Evolutionary conservation across 2,797 vertebrate genomes (phyloP), one percentile per base, ranked within the genome.

Genomic region (Anomalospiza imberbis): DNA sequence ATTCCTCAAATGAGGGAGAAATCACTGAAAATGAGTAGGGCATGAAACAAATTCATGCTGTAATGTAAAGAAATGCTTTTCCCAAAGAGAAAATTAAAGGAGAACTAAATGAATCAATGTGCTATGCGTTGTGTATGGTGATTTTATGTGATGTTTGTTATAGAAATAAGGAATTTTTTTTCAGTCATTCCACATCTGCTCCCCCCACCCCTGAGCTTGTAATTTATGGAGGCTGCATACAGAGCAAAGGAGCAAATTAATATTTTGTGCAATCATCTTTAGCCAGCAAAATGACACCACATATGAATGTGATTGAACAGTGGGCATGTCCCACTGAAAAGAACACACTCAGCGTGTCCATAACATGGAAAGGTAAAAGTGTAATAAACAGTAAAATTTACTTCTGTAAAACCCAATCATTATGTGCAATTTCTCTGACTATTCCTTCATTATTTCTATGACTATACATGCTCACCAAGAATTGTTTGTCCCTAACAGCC

Each of bases 21-120:
- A 96, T 97, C 78, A 96, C 85, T 94, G 97, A 95, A 97, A 97
- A 98, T 98, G 98, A 98, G 94, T 95, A 95, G 96, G 96, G 97
- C 96, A 98, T 98, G 98, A 98, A 97, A 97, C 95, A 91, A 97
- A 98, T 97, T 97, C 97, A 98, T 98, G 98, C 97, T 96, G 95
- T 95, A 97, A 98, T 97, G 98, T 96, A 95, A 97, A 96, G 92
- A 97, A 97, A 98, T 98, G 98, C 68, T 97, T 97, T 97, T 94
- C 94, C 94, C 95, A 97, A 97, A 96, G 92, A 97, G 95, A 97
- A 98, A 98, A 97, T 95, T 92, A 98, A 98, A 97, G 84, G 97
- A 95, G 95, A 97, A 97, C 89, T 98, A 95, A 95, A 98, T 97
- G 97, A 97, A 97, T 96, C 91, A 97, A 98, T 97, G 97, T 98